Base-by-base conservation (phyloP, 1,140 invertebrate genomes). In the Proales similis region DNA sequence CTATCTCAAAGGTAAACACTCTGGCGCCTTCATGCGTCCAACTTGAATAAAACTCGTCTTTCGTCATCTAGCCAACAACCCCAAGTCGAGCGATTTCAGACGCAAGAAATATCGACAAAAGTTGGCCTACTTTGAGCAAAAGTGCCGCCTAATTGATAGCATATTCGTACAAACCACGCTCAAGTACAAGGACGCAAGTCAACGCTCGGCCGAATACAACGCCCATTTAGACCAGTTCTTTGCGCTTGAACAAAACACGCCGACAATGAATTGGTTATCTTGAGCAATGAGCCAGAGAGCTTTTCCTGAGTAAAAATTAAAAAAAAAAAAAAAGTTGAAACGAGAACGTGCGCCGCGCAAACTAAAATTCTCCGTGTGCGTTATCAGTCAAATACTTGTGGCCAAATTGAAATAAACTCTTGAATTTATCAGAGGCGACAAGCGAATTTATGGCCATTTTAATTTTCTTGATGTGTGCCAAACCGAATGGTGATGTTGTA, bases 61-160 rank as follows among this genome's bases (percentile, higher is more conserved):
- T 29, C 29, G 9, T 64, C 29, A 17, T 30, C 68, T 70, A 77
- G 74, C 75, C 29, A 74, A 70, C 65, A 77, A 77, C 65, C 71
- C 72, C 6, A 74, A 71, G 49, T 75, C 69, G 65, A 71, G 73
- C n/a, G 72, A 73, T 4, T 76, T 75, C 65, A 66, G 74, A 5
- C 66, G 71, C 42, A 73, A 72, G 62, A 76, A 76, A 65, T 76
- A 75, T 66, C 72, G 71, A 62, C 67, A 72, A 62, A 76, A 76
- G 64, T 67, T 77, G 46, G 64, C 70, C 42, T 66, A 72, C 48
- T 77, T 74, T 71, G 72, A 76, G 51, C 71, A 76, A 33, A 73
- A 71, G 3, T 77, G 75, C 69, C 48, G 70, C 48, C 67, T 77
- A 36, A 75, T 77, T 32, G 66, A 68, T 45, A 75, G 75, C 60